These are phyloP conservation scores for Caenorhabditis sp. DNA, from an alignment of 2,888 invertebrate species.

Conservation along the genomic window DNA sequence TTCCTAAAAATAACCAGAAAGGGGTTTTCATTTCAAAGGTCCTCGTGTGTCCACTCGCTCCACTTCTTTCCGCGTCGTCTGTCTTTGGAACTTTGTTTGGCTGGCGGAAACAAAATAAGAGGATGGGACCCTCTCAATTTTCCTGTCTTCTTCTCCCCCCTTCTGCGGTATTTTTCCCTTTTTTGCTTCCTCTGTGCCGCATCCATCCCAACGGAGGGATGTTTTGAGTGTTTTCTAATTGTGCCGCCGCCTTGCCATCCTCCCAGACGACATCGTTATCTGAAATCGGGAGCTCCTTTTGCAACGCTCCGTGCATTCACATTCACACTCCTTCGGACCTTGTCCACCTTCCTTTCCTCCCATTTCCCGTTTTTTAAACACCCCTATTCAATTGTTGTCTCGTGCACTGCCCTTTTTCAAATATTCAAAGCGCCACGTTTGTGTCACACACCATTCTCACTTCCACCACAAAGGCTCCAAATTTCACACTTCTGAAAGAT, in stretches of 20 bases:
- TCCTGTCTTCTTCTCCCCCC: conserved; percentile 4
- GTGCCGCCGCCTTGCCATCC: conserved; percentile 4
- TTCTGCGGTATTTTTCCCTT: not conserved
- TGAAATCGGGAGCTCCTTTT: conserved; percentile 12
- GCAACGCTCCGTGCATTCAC: conserved; percentile 11
- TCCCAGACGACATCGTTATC: conserved; percentile 25
- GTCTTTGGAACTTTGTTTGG: conserved; percentile 34
- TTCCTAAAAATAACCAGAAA: too few relatives aligned
- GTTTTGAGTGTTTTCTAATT: conserved; percentile 49
- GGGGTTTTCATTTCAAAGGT: too few relatives aligned
- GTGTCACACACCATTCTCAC: too few relatives aligned
- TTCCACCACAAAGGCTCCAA: too few relatives aligned
- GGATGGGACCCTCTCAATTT: conserved; percentile 31
- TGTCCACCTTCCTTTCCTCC: not conserved
- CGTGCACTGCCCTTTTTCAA: conserved; percentile 28
- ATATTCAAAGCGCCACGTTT: conserved; percentile 29
- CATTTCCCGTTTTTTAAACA: conserved; percentile 16
- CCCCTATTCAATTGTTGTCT: conserved; percentile 23
- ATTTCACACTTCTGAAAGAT: too few relatives aligned
- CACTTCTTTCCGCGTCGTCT: not conserved
- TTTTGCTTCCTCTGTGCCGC: conserved; percentile 2
- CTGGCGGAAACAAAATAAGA: conserved; percentile 12
- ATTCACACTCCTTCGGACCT: conserved; percentile 7
- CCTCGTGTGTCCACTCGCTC: not conserved
- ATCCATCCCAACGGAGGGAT: conserved; percentile 32